phyloP scores from a whole-genome alignment of 2,797 vertebrate species.

The Hypotaenidia philippensis region DNA sequence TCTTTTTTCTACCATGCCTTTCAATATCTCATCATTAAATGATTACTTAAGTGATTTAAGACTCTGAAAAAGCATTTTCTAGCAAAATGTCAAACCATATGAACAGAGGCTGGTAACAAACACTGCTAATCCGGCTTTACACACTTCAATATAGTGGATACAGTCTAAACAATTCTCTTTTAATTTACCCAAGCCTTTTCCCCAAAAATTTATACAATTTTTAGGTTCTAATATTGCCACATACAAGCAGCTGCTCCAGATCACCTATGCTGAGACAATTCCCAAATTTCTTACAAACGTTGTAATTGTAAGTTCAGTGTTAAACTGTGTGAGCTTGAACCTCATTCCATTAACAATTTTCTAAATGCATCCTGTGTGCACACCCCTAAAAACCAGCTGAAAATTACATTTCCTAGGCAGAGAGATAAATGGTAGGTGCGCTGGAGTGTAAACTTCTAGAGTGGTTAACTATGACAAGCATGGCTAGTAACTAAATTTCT shows the following conservation, averaged over 20 bases:
- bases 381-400: not conserved
- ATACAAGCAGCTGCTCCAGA: not conserved
- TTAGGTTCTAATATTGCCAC: conserved; percentile 1
- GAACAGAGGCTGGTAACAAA: conserved; percentile 23
- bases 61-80: conserved; percentile 11
- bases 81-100: conserved; percentile 48
- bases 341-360: conserved; percentile 35
- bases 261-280: not conserved
- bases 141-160: conserved; percentile 13
- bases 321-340: not conserved
- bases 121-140: conserved; percentile 24
- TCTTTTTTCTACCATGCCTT: not conserved
- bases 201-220: not conserved
- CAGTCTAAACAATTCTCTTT: conserved; percentile 37
- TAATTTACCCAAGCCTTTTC: conserved; percentile 19
- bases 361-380: not conserved
- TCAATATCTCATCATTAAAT: not conserved
- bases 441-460: conserved; percentile 3
- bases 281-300: not conserved
- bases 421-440: not conserved
- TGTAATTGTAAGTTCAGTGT: not conserved
- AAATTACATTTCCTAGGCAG: not conserved
- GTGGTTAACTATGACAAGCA: not conserved
- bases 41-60: conserved; percentile 18
- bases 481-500: not conserved